These are phyloP conservation scores for Natrix natrix DNA, from an alignment of 2,797 vertebrate genomes.

Conservation along the genomic window DNA sequence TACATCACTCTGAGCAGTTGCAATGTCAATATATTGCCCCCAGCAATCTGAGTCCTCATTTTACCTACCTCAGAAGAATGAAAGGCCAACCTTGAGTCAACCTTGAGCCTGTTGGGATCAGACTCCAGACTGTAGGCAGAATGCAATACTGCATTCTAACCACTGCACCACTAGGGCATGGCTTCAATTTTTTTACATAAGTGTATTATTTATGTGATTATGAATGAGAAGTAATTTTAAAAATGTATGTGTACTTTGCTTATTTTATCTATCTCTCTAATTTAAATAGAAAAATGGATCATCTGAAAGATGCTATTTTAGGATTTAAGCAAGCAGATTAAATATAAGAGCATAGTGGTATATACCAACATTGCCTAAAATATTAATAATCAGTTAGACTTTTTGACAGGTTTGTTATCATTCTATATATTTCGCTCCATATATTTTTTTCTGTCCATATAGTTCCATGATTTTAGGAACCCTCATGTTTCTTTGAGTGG, in stretches of 20 bases:
- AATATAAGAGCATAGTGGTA: background rate
- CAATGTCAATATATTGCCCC: background rate
- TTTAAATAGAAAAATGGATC: background rate
- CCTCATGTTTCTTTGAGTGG: background rate
- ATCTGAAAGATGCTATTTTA: background rate
- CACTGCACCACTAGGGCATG: background rate
- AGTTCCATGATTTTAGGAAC: background rate
- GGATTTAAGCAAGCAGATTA: slow-evolving; percentile 12
- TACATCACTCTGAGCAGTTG: background rate
- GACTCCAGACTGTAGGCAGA: background rate
- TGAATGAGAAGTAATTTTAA: background rate
- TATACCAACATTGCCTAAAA: background rate
- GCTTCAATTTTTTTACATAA: background rate
- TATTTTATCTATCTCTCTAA: background rate
- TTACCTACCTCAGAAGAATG: background rate
- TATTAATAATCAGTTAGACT: slow-evolving; percentile 6
- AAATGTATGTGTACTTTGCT: background rate
- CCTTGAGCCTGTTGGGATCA: background rate
- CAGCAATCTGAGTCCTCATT: background rate
- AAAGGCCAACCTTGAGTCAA: background rate
- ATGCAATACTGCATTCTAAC: background rate
- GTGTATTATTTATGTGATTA: background rate
- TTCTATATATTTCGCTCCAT: background rate
- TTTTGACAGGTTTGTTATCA: background rate
- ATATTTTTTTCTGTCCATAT: background rate